Evolutionary conservation across 2,113 vertebrate species (phyloP).

Genomic region (Mionectes macconnelli): DNA sequence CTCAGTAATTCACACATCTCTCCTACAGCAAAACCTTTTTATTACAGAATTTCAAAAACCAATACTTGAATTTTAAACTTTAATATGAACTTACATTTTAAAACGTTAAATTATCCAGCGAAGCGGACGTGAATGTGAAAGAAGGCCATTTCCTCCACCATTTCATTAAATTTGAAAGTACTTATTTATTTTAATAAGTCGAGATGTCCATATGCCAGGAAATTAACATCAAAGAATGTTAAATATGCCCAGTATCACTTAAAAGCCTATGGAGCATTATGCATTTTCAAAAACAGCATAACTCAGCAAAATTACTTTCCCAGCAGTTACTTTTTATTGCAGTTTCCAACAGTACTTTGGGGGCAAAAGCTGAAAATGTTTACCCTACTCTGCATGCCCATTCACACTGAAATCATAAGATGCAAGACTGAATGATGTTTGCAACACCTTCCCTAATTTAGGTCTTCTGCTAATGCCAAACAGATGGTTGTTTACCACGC

Average conservation of each 20-base stretch:
- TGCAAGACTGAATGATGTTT: neutral
- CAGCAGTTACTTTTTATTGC: conserved; percentile 44
- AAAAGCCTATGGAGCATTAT: conserved; percentile 51
- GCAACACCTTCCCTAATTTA: neutral
- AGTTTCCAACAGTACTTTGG: neutral
- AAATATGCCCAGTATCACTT: conserved; percentile 61
- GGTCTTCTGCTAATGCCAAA: neutral
- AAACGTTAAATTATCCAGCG: conserved; percentile 68
- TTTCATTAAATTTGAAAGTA: conserved; percentile 73
- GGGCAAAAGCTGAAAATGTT: neutral
- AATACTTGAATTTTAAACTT: conserved; percentile 66
- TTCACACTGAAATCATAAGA: neutral
- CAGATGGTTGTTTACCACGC: neutral
- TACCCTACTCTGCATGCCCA: neutral
- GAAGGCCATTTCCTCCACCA: conserved; percentile 55
- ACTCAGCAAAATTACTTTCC: conserved; percentile 49
- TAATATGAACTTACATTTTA: conserved; percentile 66
- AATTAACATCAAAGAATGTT: conserved; percentile 77
- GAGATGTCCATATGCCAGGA: conserved; percentile 72
- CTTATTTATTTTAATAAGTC: conserved; percentile 71
- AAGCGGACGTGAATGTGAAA: conserved; percentile 56
- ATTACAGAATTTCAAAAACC: conserved; percentile 60
- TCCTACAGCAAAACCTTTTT: conserved; percentile 59
- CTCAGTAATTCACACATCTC: conserved; percentile 59
- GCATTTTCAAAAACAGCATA: conserved; percentile 48